Evolutionary conservation across 2,113 vertebrate species (phyloP).

Genomic region (Burhinus bistriatus): DNA sequence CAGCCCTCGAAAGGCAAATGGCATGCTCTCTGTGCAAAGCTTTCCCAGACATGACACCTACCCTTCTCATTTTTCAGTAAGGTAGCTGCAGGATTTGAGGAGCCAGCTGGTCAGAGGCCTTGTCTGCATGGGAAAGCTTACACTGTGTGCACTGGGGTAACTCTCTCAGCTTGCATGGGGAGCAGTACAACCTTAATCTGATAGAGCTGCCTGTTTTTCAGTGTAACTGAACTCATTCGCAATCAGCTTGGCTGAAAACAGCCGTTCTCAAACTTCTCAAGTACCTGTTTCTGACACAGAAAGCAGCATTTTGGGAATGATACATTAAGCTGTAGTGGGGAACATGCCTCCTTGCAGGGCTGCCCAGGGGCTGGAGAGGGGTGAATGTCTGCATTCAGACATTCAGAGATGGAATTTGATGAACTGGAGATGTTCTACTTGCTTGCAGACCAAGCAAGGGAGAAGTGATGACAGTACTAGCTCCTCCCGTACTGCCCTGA

Average conservation of each 20-base stretch:
- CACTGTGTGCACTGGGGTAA: background rate
- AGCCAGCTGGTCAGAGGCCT: background rate
- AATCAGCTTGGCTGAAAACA: background rate
- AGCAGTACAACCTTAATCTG: background rate
- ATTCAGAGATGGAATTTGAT: background rate
- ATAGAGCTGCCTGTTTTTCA: background rate
- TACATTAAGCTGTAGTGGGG: accelerated
- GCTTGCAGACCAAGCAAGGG: background rate
- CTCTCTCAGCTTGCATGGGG: background rate
- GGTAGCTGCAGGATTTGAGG: background rate
- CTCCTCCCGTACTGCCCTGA: background rate
- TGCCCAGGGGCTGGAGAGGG: accelerated
- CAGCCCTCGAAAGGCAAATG: background rate
- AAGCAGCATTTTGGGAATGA: background rate
- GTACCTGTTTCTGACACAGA: background rate
- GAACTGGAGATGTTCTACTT: background rate
- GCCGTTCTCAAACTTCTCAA: background rate
- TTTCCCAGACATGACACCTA: background rate
- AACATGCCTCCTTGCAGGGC: accelerated
- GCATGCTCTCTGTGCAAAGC: background rate
- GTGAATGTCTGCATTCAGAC: background rate
- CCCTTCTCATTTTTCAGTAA: background rate
- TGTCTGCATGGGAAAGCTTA: background rate
- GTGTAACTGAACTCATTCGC: background rate
- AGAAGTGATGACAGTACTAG: background rate